Conservation (phyloP, 2,797 vertebrate species). For the Ctenosaura bakeri region DNA sequence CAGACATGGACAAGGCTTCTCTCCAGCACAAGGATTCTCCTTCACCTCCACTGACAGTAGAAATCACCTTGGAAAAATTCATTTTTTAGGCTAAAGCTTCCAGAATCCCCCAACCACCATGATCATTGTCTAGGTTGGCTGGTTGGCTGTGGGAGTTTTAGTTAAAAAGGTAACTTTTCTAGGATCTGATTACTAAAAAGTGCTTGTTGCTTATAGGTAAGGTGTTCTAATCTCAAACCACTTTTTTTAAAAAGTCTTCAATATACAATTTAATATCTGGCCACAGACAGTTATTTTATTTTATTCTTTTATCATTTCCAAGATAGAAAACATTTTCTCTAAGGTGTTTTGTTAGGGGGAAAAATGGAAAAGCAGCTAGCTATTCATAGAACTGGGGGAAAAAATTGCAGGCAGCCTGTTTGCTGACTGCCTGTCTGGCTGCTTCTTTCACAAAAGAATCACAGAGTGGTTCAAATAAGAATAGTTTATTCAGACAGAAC, state of each 20-base stretch:
- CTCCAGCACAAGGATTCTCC: too few relatives aligned
- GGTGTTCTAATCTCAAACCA: neutral
- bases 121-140: too few relatives aligned
- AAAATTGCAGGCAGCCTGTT: conserved; percentile 30
- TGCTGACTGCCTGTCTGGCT: neutral
- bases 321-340: conserved; percentile 28
- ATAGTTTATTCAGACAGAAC: conserved; percentile 7
- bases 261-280: conserved; percentile 18
- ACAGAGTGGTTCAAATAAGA: neutral
- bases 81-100: too few relatives aligned
- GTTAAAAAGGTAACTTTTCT: too few relatives aligned
- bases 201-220: neutral
- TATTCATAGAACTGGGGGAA: neutral
- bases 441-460: conserved; percentile 10
- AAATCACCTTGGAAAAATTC: neutral
- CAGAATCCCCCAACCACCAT: too few relatives aligned
- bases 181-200: too few relatives aligned
- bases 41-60: neutral
- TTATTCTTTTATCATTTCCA: conserved; percentile 4
- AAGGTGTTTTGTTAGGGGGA: neutral
- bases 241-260: neutral
- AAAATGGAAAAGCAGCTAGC: neutral
- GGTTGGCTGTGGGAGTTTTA: neutral
- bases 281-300: neutral
- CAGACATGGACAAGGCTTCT: neutral